Base-by-base conservation (phyloP, 2,797 vertebrate species). In the Sciurus vulgaris region DNA sequence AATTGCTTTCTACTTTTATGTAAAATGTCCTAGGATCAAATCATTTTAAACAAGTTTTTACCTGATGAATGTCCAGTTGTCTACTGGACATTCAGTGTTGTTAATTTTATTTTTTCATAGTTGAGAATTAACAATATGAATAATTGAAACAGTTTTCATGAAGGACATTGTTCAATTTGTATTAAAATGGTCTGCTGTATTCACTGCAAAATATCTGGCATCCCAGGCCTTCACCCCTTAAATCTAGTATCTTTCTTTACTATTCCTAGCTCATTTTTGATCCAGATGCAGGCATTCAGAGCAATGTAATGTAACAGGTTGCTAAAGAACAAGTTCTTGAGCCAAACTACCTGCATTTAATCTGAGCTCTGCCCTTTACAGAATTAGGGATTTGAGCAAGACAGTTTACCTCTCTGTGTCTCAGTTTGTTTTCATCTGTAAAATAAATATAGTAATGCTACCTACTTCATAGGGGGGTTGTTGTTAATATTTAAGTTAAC, bases 21-120 rank as follows among this genome's bases (percentile, higher is more conserved):
- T 73, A 33, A 77, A 88, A 69, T 77, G 3, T 76, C 81, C 17
- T 92, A 35, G 24, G 14, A 69, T 59, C 49, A 78, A 77, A 13
- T 81, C 30, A 70, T 85, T 92, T 93, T 86, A 85, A 93, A 49
- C 33, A 54, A 15, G 13, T 49, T 81, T 93, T 70, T 56, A 82
- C 6, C 2, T 94, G 69, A 73, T 78, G 4, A 79, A 72, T 85
- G 49, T 74, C 41, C 79, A 76, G 15, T 26, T 38, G 38, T 38
- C 38, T 38, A 38, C 38, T 38, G 65, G 77, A 59, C 47, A 61
- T 67, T 78, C 49, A 89, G 83, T 65, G 7, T 61, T 84, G 35
- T 9, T 70, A 24, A 33, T 90, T 93, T 91, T 18, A 33, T 76
- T 72, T 89, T 41, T 30, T 49, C 30, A 33, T 63, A 72, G 35